Evolutionary conservation across 2,888 invertebrate species (phyloP), one percentile per base, ranked within the genome.

Genomic region (Eupithecia abbreviata): DNA sequence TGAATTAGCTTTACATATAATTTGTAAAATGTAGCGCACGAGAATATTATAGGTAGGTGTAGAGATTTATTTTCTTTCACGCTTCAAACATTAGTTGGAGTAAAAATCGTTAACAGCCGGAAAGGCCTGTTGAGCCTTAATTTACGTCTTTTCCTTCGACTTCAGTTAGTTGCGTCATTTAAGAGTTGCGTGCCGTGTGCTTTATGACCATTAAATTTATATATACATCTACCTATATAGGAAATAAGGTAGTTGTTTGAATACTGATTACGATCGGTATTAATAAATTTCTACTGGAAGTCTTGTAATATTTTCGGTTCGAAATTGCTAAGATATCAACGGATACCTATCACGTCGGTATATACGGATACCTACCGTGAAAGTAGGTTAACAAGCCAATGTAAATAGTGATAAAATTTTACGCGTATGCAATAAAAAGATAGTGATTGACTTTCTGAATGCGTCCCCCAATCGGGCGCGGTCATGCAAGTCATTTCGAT

Each of bases 121-220:
- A 93, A 93, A 89, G 90, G 93, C 93, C 93, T 93, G 92, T 93
- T 93, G 92, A 92, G 91, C 90, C 84, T 86, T 92, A 92, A 93
- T 93, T 93, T 92, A 93, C 92, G 91, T 93, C 90, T 90, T 89
- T 88, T 85, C 88, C 88, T 90, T 90, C 87, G 86, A 89, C 87
- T 90, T 88, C 84, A 88, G 89, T 88, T 89, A 89, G 88, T 90
- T 91, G 89, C 93, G 93, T 92, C 93, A 91, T 91, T 91, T 90
- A 87, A 86, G 87, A 89, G 87, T 94, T 91, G 94, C 93, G 94
- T 94, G 93, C 88, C 88, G 86, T 88, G 84, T 87, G 79, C 79
- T 81, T 86, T 89, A 90, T 89, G 90, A 89, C 90, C 91, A 92
- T 93, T 93, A 92, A 92, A 93, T 92, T 90, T 92, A 91, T 93